A percentile compares a stretch with the other conserved stretches of the same genome.
Conservation (phyloP, 2,797 vertebrate species). For the Cynopterus sphinx region DNA sequence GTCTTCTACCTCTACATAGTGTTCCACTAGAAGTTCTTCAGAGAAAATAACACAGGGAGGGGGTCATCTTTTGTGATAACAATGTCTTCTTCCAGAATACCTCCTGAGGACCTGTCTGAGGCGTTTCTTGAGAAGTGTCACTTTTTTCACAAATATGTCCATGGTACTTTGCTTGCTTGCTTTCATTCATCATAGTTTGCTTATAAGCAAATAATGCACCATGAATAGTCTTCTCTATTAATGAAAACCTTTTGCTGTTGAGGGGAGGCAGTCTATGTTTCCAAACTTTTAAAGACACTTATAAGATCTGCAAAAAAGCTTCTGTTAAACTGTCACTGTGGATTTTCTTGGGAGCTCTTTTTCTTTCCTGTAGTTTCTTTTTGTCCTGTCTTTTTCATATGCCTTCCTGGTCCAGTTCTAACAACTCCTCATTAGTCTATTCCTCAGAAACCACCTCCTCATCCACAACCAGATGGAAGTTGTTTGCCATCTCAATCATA, state of each 20-base stretch:
- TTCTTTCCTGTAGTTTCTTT: not conserved
- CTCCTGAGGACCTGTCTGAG: not conserved
- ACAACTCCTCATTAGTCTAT: not conserved
- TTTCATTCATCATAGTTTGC: not conserved
- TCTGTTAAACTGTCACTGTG: not conserved
- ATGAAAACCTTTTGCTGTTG: not conserved
- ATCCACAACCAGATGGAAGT: not conserved
- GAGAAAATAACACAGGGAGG: not conserved
- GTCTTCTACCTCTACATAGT: not conserved
- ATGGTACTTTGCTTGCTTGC: not conserved
- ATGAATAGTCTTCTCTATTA: not conserved
- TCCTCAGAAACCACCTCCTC: not conserved
- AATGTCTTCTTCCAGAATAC: not conserved
- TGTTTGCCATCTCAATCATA: not conserved
- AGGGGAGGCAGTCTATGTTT: not conserved
- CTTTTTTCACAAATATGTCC: not conserved
- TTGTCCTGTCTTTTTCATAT: not conserved
- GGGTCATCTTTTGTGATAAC: not conserved
- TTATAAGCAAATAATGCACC: not conserved
- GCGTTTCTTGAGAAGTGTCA: not conserved
- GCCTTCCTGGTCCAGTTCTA: not conserved
- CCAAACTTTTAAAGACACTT: not conserved
- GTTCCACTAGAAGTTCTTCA: not conserved
- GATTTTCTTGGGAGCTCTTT: not conserved
- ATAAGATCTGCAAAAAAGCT: not conserved